phyloP scores from a whole-genome alignment of 2,888 invertebrate genomes.

The Tiphia femorata region DNA sequence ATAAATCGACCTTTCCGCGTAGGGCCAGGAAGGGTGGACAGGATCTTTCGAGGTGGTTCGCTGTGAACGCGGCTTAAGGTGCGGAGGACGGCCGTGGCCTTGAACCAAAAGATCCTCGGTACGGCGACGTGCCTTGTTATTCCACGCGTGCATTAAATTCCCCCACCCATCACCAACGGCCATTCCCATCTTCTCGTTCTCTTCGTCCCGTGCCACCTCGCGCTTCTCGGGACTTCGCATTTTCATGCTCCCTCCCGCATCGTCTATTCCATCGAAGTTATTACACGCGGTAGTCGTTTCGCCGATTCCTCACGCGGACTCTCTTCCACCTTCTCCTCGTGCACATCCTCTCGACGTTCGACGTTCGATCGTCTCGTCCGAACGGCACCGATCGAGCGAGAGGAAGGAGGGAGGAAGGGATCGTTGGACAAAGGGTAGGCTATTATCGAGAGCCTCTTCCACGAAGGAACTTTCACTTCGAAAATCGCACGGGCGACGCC shows the following conservation, averaged over 20 bases:
- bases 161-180: too few relatives aligned
- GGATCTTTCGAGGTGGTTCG: too few relatives aligned
- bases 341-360: too few relatives aligned
- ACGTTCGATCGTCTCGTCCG: too few relatives aligned
- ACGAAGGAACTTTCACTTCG: constrained; percentile 27
- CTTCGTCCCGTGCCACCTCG: too few relatives aligned
- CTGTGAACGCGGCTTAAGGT: constrained; percentile 1
- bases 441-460: constrained; percentile 1
- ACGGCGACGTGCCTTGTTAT: constrained; percentile 33
- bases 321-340: constrained; percentile 10
- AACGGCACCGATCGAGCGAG: too few relatives aligned
- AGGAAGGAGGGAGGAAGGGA: constrained; percentile 7
- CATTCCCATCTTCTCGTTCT: too few relatives aligned
- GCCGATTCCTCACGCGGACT: constrained; percentile 7
- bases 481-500: constrained; percentile 27
- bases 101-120: too few relatives aligned
- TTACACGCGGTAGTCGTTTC: constrained; percentile 20
- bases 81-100: constrained; percentile 22
- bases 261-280: constrained; percentile 24
- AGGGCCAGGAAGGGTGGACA: too few relatives aligned
- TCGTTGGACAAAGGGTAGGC: constrained; percentile 23
- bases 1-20: too few relatives aligned
- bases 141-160: constrained; percentile 25
- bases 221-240: constrained; percentile 14
- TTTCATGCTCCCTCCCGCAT: constrained; percentile 11